Conservation (phyloP, 2,113 vertebrate species). For the Herpetotheres cachinnans region DNA sequence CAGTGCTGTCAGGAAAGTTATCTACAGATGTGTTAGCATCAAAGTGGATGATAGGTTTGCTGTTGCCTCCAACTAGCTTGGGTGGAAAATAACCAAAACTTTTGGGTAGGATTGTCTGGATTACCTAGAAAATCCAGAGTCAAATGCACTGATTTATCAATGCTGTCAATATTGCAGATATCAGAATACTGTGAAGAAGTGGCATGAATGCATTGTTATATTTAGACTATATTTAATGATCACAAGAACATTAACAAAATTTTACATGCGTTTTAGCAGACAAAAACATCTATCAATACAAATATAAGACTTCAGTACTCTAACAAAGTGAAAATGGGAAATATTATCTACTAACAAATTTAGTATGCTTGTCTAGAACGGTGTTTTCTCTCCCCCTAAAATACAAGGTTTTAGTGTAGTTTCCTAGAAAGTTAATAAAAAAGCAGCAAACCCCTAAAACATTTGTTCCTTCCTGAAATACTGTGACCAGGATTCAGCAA, state of each 20-base stretch:
- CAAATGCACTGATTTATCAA: not conserved
- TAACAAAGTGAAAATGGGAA: not conserved
- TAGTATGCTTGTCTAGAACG: not conserved
- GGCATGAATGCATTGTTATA: not conserved
- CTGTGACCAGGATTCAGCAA: not conserved
- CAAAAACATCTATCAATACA: not conserved
- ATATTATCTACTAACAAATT: not conserved
- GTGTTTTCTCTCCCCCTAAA: not conserved
- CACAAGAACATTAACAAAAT: not conserved
- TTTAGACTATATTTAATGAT: not conserved
- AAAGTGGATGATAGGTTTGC: conserved; percentile 69
- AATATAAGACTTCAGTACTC: not conserved
- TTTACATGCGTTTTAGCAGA: not conserved
- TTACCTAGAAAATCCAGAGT: conserved; percentile 71
- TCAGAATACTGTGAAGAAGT: not conserved
- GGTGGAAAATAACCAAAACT: conserved; percentile 65
- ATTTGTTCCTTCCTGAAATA: not conserved
- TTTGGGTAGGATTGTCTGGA: conserved; percentile 79
- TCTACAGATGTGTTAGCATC: conserved; percentile 59
- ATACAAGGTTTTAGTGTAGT: not conserved
- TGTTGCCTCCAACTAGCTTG: conserved; percentile 67
- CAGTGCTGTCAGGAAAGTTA: conserved; percentile 61
- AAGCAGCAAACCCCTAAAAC: not conserved
- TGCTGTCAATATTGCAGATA: not conserved
- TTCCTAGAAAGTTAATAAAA: not conserved